A percentile compares a stretch with the other conserved stretches of the same genome.
phyloP scores from a whole-genome alignment of 2,113 vertebrate species.

The Bubalus kerabau region DNA sequence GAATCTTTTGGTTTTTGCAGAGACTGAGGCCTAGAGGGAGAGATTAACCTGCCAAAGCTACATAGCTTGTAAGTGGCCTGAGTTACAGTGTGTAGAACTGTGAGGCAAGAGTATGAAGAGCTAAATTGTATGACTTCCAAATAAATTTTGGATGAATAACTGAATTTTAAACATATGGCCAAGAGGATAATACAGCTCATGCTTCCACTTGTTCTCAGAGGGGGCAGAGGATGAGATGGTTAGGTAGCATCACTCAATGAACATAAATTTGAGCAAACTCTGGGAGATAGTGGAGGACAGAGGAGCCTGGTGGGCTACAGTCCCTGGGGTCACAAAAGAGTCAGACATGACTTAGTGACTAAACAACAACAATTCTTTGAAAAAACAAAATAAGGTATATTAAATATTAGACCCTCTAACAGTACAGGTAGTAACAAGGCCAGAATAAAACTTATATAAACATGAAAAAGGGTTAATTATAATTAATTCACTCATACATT shows the following conservation, averaged over 20 bases:
- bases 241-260: not conserved
- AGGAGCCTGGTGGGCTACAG: not conserved
- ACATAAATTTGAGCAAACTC: not conserved
- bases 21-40: not conserved
- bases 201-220: not conserved
- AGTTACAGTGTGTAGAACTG: not conserved
- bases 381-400: not conserved
- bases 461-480: not conserved
- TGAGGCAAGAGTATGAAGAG: not conserved
- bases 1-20: conserved; percentile 23
- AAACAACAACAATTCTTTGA: not conserved
- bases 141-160: not conserved
- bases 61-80: not conserved
- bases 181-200: not conserved
- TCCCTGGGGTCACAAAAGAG: not conserved
- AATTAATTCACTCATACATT: not conserved
- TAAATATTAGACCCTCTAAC: not conserved
- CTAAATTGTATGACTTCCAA: not conserved
- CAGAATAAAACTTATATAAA: not conserved
- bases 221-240: not conserved
- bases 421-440: not conserved
- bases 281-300: not conserved
- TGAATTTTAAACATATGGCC: not conserved
- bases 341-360: not conserved
- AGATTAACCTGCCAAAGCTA: not conserved